phyloP scores from a whole-genome alignment of 2,113 vertebrate species.

The Podocnemis expansa region DNA sequence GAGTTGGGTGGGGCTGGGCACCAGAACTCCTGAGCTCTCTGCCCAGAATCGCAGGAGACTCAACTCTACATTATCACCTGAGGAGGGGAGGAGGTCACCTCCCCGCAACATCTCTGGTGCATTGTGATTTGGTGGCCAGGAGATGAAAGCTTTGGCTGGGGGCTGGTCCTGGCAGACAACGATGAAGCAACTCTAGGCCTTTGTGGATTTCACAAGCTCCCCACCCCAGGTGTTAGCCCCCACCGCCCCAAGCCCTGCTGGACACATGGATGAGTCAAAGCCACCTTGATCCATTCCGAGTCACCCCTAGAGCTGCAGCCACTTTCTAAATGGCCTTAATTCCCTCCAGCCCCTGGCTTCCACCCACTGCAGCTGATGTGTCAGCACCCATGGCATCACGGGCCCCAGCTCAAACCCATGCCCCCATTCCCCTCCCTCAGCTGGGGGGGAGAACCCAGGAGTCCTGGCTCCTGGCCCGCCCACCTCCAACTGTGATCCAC shows the following conservation, averaged over 20 bases:
- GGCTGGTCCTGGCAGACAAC: not conserved
- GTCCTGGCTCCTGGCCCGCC: not conserved
- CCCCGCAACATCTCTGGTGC: not conserved
- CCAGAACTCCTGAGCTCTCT: not conserved
- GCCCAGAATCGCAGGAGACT: not conserved
- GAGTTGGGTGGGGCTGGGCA: not conserved
- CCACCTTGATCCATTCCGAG: fast-evolving
- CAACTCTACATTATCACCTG: not conserved
- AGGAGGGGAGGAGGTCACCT: not conserved
- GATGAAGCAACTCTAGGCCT: not conserved
- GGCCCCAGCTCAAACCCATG: not conserved
- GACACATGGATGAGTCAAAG: not conserved
- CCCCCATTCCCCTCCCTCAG: not conserved
- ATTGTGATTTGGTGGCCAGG: not conserved
- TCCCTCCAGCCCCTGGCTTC: not conserved
- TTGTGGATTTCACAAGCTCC: not conserved
- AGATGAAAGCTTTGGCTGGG: not conserved
- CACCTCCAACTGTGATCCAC: not conserved
- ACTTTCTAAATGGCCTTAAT: not conserved
- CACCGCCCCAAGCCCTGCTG: not conserved
- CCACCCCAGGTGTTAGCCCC: not conserved
- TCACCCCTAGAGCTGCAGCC: not conserved
- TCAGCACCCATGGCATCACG: not conserved
- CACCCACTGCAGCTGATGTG: too few species aligned
- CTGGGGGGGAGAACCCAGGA: not conserved